Conservation (phyloP, 1,140 invertebrate species). For the Achroia grisella region DNA sequence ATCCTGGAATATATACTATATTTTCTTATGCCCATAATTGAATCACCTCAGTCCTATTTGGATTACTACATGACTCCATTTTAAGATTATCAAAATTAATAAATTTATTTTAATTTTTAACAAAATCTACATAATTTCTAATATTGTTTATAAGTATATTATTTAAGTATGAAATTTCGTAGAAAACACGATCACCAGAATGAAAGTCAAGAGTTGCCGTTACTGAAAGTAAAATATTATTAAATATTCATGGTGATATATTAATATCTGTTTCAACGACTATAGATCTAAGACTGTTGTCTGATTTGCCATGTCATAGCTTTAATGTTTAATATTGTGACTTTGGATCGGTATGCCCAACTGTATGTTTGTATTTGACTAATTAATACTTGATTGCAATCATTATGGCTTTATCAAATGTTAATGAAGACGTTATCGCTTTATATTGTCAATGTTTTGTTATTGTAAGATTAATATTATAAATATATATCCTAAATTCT, state of each 20-base stretch:
- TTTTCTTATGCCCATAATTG: constrained; percentile 10
- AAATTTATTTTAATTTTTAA: too few species aligned
- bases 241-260: too few species aligned
- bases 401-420: constrained; percentile 60
- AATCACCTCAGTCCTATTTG: too few species aligned
- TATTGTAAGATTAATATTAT: constrained; percentile 65
- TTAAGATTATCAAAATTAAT: too few species aligned
- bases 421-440: constrained; percentile 65
- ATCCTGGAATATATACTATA: constrained; percentile 25
- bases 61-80: too few species aligned
- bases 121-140: too few species aligned
- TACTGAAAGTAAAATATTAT: too few species aligned
- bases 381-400: constrained; percentile 45
- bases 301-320: constrained; percentile 61
- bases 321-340: constrained; percentile 58
- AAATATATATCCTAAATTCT: constrained; percentile 71
- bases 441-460: constrained; percentile 68
- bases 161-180: too few species aligned
- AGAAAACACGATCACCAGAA: too few species aligned
- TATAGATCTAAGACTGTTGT: constrained; percentile 47
- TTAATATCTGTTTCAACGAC: too few species aligned
- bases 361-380: constrained; percentile 27
- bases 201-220: too few species aligned
- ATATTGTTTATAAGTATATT: too few species aligned
- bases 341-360: constrained; percentile 30